These are phyloP conservation scores for Mystacornis crossleyi DNA, from an alignment of 2,113 vertebrate genomes.

Conservation along the genomic window DNA sequence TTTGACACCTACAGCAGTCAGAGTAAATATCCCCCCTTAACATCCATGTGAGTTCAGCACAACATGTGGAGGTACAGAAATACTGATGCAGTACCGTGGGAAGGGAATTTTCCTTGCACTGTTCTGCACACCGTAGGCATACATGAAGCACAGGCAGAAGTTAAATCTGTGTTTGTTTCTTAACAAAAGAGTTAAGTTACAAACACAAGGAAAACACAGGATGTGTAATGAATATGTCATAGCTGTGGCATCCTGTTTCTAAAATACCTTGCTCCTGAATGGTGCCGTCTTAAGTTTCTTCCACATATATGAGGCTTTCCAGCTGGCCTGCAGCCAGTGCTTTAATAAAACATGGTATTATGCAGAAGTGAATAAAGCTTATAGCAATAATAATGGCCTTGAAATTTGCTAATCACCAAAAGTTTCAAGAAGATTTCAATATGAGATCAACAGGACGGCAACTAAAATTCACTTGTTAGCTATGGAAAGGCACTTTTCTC, in stretches of 20 bases:
- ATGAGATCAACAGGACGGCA: not conserved
- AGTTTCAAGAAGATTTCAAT: slow-evolving; percentile 1
- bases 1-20: not conserved
- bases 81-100: not conserved
- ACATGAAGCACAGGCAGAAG: not conserved
- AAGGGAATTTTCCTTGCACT: not conserved
- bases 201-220: slow-evolving; percentile 46
- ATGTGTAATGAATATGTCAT: slow-evolving; percentile 49
- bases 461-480: not conserved
- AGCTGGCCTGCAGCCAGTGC: slow-evolving; percentile 56
- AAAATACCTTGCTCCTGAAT: slow-evolving; percentile 56
- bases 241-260: slow-evolving; percentile 55
- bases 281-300: slow-evolving; percentile 55
- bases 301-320: slow-evolving; percentile 11
- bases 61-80: not conserved
- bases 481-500: not conserved
- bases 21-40: not conserved
- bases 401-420: not conserved
- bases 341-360: slow-evolving; percentile 52
- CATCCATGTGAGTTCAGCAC: not conserved
- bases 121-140: not conserved
- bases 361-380: slow-evolving; percentile 43
- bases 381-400: not conserved
- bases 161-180: slow-evolving; percentile 9
- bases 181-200: slow-evolving; percentile 48